Evolutionary conservation across 2,888 invertebrate species (phyloP).

Genomic region (Thysanoteuthis rhombus): DNA sequence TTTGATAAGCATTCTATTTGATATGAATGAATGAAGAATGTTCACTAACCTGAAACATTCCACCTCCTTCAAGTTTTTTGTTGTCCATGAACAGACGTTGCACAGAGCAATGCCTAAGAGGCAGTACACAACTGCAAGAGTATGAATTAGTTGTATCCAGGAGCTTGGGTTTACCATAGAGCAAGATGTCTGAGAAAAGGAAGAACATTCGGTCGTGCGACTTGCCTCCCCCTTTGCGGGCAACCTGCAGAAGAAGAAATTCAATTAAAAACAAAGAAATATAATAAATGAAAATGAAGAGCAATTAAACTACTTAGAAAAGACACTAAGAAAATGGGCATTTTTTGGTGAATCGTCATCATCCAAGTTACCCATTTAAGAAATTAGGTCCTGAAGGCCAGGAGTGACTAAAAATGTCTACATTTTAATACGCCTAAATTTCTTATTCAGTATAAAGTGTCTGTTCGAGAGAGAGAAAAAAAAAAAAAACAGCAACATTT

Average conservation of each 20-base stretch:
- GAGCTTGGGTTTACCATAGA: constrained; percentile 78
- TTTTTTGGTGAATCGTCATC: no score
- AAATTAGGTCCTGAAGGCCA: no score
- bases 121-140: constrained; percentile 77
- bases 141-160: constrained; percentile 72
- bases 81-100: constrained; percentile 73
- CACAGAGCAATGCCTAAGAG: constrained; percentile 77
- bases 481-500: no score
- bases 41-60: constrained; percentile 55
- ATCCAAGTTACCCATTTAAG: no score
- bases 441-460: no score
- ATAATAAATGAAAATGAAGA: background rate
- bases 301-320: no score
- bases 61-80: constrained; percentile 62
- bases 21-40: background rate
- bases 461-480: no score
- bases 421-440: no score
- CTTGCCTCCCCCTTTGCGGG: constrained; percentile 56
- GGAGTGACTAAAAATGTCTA: no score
- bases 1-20: background rate
- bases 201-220: constrained; percentile 75
- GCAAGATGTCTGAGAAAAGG: constrained; percentile 78
- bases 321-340: no score
- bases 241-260: constrained; percentile 69
- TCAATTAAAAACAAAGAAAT: background rate